These are phyloP conservation scores for Dryas iulia DNA, from an alignment of 1,140 invertebrate species.

Conservation along the genomic window DNA sequence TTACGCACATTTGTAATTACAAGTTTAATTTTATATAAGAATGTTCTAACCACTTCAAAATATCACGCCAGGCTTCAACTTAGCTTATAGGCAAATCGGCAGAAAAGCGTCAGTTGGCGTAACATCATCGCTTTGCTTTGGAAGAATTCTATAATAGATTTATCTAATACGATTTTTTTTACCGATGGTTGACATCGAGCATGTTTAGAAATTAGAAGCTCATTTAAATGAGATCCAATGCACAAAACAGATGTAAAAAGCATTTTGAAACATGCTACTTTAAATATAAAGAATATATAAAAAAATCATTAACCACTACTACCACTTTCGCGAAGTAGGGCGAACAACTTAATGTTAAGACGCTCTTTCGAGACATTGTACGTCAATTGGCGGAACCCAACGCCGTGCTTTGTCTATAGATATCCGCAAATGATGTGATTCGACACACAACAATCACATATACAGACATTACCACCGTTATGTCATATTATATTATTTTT, in stretches of 20 bases:
- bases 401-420: background rate
- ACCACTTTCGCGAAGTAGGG: background rate
- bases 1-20: background rate
- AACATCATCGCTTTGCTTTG: constrained; percentile 30
- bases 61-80: constrained; percentile 34
- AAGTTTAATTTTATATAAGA: constrained; percentile 9
- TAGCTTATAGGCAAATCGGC: constrained; percentile 27
- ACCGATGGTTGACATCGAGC: constrained; percentile 11
- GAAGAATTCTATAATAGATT: constrained; percentile 10
- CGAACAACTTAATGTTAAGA: background rate
- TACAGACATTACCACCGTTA: too few relatives aligned
- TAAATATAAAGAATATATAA: background rate
- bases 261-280: background rate
- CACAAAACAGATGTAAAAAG: background rate
- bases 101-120: constrained; percentile 18
- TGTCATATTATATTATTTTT: too few relatives aligned
- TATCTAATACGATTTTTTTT: constrained; percentile 14
- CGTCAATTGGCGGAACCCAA: background rate
- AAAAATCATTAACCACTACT: background rate
- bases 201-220: constrained; percentile 6
- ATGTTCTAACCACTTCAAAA: constrained; percentile 46
- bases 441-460: too few relatives aligned
- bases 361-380: background rate
- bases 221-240: background rate
- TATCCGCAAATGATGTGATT: background rate